phyloP scores from a whole-genome alignment of 2,888 invertebrate species.

The Euplagia quadripunctaria region DNA sequence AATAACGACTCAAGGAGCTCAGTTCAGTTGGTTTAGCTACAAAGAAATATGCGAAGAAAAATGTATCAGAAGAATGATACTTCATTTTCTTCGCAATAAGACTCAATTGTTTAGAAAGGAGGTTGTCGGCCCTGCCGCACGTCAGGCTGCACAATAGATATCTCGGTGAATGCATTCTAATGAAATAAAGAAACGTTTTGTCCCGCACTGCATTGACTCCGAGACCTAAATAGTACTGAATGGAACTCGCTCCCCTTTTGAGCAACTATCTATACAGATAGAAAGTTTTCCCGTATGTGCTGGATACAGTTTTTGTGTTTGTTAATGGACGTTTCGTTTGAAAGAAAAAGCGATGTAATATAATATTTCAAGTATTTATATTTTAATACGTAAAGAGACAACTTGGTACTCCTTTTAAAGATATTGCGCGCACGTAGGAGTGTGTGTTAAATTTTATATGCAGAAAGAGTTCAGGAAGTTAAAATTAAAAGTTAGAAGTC shows the following conservation, averaged over 20 bases:
- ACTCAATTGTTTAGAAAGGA: conserved; percentile 63
- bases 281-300: conserved; percentile 30
- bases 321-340: background rate
- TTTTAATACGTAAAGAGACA: background rate
- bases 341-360: background rate
- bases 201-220: conserved; percentile 64
- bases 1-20: background rate
- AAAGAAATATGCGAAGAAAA: conserved; percentile 14
- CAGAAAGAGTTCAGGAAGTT: too few species aligned
- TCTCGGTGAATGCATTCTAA: conserved; percentile 72
- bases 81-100: conserved; percentile 53
- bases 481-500: too few species aligned
- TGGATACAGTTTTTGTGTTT: background rate
- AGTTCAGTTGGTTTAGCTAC: background rate
- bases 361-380: background rate
- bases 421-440: too few species aligned
- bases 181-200: conserved; percentile 80
- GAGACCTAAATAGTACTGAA: conserved; percentile 68
- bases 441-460: too few species aligned
- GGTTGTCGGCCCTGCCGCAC: conserved; percentile 40
- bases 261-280: conserved; percentile 47
- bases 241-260: conserved; percentile 39
- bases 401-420: background rate
- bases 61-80: conserved; percentile 37
- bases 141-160: conserved; percentile 59